phyloP scores from a whole-genome alignment of 2,113 vertebrate species.

The Oryzias javanicus region DNA sequence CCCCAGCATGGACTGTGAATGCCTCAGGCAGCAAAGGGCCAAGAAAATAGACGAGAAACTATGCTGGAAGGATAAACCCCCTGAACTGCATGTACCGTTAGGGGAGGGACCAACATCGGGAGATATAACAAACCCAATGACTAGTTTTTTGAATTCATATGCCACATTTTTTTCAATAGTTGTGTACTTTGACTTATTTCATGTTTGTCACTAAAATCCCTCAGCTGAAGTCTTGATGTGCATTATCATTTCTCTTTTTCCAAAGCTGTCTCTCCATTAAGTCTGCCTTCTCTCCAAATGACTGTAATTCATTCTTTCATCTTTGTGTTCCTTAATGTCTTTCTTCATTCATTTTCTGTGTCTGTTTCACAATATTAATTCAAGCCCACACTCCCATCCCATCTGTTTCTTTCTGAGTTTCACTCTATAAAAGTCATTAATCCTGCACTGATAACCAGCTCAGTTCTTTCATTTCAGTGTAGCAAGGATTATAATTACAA shows the following conservation, averaged over 20 bases:
- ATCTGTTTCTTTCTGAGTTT: slow-evolving; percentile 60
- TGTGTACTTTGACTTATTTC: no score
- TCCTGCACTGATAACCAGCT: slow-evolving; percentile 62
- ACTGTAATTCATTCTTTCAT: slow-evolving; percentile 44
- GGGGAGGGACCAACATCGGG: no score
- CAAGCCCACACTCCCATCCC: slow-evolving; percentile 30
- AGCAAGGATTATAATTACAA: slow-evolving; percentile 62
- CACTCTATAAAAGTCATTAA: slow-evolving; percentile 65
- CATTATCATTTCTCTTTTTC: slow-evolving; percentile 25
- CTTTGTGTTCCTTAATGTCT: slow-evolving; percentile 32
- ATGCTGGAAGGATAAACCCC: no score
- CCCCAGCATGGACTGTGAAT: no score
- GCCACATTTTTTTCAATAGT: no score
- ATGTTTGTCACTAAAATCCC: slow-evolving; percentile 10
- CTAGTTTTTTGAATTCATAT: no score
- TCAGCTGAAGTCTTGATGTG: slow-evolving; percentile 1
- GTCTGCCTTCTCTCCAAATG: slow-evolving; percentile 17
- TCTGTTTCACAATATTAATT: slow-evolving; percentile 58
- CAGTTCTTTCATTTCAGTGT: slow-evolving; percentile 55
- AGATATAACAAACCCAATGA: no score
- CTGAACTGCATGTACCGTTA: no score
- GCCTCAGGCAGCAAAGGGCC: no score
- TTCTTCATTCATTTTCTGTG: slow-evolving; percentile 33
- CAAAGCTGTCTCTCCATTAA: slow-evolving; percentile 15
- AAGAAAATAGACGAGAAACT: no score